A percentile compares a stretch with the other conserved stretches of the same genome.
Evolutionary conservation across 2,113 vertebrate species (phyloP).

Genomic region (Eolophus roseicapilla): DNA sequence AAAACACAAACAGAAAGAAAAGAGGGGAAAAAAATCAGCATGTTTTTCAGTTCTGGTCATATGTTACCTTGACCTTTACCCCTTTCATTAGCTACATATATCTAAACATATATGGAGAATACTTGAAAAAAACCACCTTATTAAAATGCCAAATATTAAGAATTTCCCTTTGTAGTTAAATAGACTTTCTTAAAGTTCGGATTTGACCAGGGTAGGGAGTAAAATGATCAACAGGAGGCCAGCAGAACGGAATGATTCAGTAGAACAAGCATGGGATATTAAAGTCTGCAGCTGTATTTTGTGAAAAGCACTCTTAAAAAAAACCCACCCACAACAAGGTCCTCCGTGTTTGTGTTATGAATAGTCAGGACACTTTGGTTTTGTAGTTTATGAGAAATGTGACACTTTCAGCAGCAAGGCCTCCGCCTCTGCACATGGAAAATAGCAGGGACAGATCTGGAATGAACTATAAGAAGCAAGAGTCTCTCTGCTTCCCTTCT

Average conservation of each 20-base stretch:
- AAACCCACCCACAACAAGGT: neutral
- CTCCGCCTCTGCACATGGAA: neutral
- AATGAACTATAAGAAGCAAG: neutral
- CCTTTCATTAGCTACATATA: neutral
- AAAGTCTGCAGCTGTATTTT: neutral
- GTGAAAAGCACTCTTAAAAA: neutral
- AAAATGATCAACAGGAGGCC: neutral
- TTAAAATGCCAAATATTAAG: neutral
- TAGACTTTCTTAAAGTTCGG: neutral
- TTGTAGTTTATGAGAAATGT: neutral
- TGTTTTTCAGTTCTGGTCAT: neutral
- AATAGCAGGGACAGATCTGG: neutral
- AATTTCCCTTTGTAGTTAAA: neutral
- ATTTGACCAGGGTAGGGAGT: neutral
- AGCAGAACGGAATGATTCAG: neutral
- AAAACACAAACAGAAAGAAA: neutral
- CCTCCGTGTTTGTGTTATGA: neutral
- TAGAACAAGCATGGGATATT: neutral
- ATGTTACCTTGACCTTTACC: neutral
- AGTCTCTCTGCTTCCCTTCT: neutral
- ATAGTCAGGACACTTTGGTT: neutral
- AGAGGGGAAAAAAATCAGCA: fast-evolving
- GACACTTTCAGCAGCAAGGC: neutral
- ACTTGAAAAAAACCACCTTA: neutral
- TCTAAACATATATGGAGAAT: neutral